These are phyloP conservation scores for Drosophila paulistorum DNA, from an alignment of 1,140 invertebrate genomes.

Conservation along the genomic window DNA sequence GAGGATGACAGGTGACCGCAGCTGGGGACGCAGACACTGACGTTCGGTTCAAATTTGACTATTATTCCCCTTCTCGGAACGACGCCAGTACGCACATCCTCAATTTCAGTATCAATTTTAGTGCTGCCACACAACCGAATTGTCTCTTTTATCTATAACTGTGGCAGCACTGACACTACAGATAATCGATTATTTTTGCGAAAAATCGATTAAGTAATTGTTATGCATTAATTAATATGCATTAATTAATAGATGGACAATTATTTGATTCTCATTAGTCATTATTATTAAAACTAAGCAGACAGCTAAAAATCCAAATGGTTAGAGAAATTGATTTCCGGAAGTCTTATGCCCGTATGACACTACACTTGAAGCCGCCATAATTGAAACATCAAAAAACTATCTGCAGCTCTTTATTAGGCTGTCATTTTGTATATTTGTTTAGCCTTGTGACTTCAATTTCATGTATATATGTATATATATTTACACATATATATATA, in stretches of 20 bases:
- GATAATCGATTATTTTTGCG: neutral
- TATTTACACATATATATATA: too few relatives aligned
- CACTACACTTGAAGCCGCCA: neutral
- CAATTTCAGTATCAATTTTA: slow-evolving; percentile 6
- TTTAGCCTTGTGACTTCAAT: neutral
- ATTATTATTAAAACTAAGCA: too few relatives aligned
- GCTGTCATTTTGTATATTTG: neutral
- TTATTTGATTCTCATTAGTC: too few relatives aligned
- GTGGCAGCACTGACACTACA: neutral
- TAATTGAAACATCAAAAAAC: too few relatives aligned
- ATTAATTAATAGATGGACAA: too few relatives aligned
- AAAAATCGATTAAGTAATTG: too few relatives aligned
- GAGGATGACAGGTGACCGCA: slow-evolving; percentile 1
- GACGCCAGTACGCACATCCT: slow-evolving; percentile 22
- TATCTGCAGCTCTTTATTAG: too few relatives aligned
- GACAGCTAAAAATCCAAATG: too few relatives aligned
- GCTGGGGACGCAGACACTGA: slow-evolving; percentile 1
- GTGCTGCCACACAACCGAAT: neutral
- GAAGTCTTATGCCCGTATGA: neutral
- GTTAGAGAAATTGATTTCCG: too few relatives aligned
- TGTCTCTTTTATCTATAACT: neutral
- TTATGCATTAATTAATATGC: too few relatives aligned
- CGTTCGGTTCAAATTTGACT: neutral
- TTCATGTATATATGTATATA: too few relatives aligned
- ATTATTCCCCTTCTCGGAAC: neutral